These are phyloP conservation scores for Auanema sp. DNA, from an alignment of 2,888 invertebrate species.

Conservation along the genomic window DNA sequence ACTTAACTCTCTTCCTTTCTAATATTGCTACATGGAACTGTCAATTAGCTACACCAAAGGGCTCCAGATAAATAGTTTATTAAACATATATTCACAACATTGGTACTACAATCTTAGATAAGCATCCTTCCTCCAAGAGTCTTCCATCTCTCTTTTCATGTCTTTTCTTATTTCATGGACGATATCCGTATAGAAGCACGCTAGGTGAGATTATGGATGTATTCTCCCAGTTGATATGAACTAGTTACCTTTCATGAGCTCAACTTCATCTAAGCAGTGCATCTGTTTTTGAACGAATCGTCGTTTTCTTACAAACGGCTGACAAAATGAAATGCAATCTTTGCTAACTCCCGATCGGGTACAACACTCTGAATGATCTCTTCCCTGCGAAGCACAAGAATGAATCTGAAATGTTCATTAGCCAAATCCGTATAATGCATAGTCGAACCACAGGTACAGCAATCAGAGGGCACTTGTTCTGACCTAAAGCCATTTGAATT, in stretches of 20 bases:
- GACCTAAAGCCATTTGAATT: constrained; percentile 13
- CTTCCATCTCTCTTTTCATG: no score
- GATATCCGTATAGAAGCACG: no score
- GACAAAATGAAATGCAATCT: constrained; percentile 12
- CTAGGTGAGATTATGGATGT: no score
- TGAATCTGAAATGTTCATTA: constrained; percentile 8
- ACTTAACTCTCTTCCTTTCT: no score
- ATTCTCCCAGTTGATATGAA: neutral
- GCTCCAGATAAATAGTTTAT: no score
- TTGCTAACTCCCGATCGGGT: constrained; percentile 2
- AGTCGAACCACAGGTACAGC: constrained; percentile 17
- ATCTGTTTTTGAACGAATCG: constrained; percentile 10
- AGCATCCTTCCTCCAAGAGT: no score
- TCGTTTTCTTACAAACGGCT: constrained; percentile 8
- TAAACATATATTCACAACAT: no score
- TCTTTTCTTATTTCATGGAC: no score
- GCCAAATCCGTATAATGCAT: neutral
- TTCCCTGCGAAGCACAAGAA: constrained; percentile 13
- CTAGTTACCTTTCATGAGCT: constrained; percentile 16
- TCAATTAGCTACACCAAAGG: no score
- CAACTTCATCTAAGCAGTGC: constrained; percentile 18
- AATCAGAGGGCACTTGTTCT: constrained; percentile 8
- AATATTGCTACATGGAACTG: no score
- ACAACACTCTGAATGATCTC: constrained; percentile 11
- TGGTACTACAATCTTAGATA: no score